A percentile compares a stretch with the other conserved stretches of the same genome.
phyloP scores from a whole-genome alignment of 2,113 vertebrate species.

The Felis catus region DNA sequence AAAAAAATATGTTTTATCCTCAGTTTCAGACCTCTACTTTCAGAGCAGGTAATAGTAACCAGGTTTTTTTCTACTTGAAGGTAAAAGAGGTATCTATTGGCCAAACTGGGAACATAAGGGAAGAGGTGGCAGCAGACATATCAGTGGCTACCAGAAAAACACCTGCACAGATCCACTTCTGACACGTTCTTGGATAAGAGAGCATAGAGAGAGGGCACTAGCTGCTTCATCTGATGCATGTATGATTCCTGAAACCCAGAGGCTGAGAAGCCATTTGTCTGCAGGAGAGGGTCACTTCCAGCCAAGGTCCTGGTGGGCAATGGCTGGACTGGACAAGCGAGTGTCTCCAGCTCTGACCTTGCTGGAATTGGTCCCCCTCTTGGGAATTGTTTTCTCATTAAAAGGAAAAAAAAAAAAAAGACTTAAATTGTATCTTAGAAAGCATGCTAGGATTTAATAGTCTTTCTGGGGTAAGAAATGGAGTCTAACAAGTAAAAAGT shows the following conservation, averaged over 20 bases:
- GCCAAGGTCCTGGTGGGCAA: neutral
- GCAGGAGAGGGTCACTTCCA: neutral
- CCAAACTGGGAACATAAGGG: neutral
- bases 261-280: neutral
- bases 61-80: neutral
- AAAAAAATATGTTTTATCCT: neutral
- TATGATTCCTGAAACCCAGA: neutral
- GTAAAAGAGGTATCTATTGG: neutral
- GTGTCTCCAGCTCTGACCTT: neutral
- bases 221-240: neutral
- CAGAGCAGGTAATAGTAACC: neutral
- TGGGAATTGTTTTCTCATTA: neutral
- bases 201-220: neutral
- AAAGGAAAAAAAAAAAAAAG: neutral
- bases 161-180: neutral
- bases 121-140: neutral
- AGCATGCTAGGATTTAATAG: no score
- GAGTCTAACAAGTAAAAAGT: no score
- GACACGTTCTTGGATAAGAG: neutral
- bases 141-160: neutral
- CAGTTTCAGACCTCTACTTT: neutral
- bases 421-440: neutral
- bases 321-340: neutral
- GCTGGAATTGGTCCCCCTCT: neutral
- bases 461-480: no score